phyloP scores from a whole-genome alignment of 2,113 vertebrate species.

The Hippocampus barbouri region DNA sequence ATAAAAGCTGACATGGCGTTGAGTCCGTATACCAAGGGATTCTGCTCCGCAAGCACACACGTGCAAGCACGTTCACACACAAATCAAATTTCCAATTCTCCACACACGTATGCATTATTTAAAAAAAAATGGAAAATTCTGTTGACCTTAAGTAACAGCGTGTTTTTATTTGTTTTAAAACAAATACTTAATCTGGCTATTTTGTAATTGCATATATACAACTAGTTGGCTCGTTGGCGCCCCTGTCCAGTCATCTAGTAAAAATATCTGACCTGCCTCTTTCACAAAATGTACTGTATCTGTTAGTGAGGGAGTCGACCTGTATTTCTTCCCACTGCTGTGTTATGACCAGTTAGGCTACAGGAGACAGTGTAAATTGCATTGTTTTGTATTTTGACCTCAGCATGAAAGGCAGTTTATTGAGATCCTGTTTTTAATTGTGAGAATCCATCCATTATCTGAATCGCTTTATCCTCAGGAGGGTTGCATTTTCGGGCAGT shows the following conservation, averaged over 20 bases:
- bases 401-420: neutral
- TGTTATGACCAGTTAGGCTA: neutral
- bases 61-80: neutral
- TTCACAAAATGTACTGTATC: too few species aligned
- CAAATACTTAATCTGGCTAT: too few species aligned
- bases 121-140: neutral
- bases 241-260: too few species aligned
- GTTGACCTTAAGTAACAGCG: neutral
- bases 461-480: too few species aligned
- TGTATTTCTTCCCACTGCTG: neutral
- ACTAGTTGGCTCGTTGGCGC: too few species aligned
- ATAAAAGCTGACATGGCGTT: slow-evolving; percentile 52
- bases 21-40: slow-evolving; percentile 27
- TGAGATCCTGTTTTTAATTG: neutral
- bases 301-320: too few species aligned
- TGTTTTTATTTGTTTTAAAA: neutral
- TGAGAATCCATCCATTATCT: neutral
- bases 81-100: neutral
- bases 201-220: too few species aligned
- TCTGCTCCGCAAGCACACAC: slow-evolving; percentile 4
- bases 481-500: too few species aligned
- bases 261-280: too few species aligned
- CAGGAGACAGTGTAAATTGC: neutral
- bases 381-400: neutral
- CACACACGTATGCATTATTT: neutral